These are phyloP conservation scores for Electrophaes corylata DNA, from an alignment of 2,888 invertebrate species.

Conservation along the genomic window DNA sequence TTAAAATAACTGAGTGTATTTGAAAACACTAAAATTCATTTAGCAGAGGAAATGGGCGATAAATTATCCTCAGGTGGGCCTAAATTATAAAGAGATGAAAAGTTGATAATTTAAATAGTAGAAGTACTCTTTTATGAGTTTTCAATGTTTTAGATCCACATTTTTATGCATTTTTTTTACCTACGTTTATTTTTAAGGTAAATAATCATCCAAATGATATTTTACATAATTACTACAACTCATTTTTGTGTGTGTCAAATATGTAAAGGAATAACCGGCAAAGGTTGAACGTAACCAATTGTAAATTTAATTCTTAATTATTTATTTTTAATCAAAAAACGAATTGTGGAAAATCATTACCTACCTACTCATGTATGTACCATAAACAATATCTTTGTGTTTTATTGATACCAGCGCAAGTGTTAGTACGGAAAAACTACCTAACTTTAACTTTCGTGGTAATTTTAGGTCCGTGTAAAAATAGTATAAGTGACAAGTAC, in stretches of 20 bases:
- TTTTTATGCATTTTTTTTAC: neutral
- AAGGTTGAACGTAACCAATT: neutral
- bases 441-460: neutral
- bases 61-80: slow-evolving; percentile 39
- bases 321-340: neutral
- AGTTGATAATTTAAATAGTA: neutral
- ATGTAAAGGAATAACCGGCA: neutral
- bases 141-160: neutral
- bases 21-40: neutral
- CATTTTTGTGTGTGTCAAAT: too few species aligned
- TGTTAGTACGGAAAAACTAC: neutral
- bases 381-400: neutral
- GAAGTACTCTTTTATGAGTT: neutral
- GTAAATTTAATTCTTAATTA: neutral
- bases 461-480: neutral
- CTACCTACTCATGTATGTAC: too few species aligned
- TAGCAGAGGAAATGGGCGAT: slow-evolving; percentile 27
- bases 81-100: slow-evolving; percentile 20
- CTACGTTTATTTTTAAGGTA: neutral
- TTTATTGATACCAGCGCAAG: neutral
- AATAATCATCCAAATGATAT: neutral
- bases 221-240: too few species aligned
- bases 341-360: too few species aligned
- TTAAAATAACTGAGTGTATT: too few species aligned
- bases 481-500: too few species aligned